Evolutionary conservation across 1,140 invertebrate genomes (phyloP).

Genomic region (Drosophila prosaltans): DNA sequence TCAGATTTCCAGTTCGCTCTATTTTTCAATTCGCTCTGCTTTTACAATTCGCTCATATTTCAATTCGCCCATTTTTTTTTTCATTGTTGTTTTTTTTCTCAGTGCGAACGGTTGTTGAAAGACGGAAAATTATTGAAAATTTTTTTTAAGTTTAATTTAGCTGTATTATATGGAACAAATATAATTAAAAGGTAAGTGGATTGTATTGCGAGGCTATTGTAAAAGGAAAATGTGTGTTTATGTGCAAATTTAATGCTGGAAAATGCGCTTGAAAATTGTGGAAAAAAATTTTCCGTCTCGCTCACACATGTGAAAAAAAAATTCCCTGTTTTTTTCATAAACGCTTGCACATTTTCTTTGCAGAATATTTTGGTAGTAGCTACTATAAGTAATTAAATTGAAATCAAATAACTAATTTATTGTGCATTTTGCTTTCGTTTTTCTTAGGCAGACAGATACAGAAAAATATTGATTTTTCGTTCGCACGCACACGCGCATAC

Average conservation of each 20-base stretch:
- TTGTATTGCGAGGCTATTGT: background rate
- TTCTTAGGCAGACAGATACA: conserved; percentile 58
- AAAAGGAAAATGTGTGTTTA: background rate
- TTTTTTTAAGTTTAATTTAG: conserved; percentile 21
- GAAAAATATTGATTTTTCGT: conserved; percentile 75
- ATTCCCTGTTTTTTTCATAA: conserved; percentile 68
- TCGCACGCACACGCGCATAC: conserved; percentile 16
- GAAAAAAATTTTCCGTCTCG: conserved; percentile 3
- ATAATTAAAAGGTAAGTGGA: conserved; percentile 48
- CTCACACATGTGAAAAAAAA: conserved; percentile 38
- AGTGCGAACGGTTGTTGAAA: conserved; percentile 43
- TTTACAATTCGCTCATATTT: too few species aligned
- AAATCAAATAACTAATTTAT: conserved; percentile 17
- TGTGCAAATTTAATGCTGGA: background rate
- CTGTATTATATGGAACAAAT: conserved; percentile 42
- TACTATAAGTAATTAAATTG: background rate
- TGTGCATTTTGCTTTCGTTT: conserved; percentile 26
- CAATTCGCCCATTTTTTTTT: too few species aligned
- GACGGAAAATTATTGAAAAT: conserved; percentile 21
- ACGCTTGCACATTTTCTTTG: conserved; percentile 40
- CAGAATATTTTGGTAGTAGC: conserved; percentile 45
- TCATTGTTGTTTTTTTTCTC: conserved; percentile 38
- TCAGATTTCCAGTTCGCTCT: too few species aligned
- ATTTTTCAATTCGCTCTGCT: too few species aligned
- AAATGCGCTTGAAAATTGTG: background rate